Base-by-base conservation (phyloP, 92 coral and sea anemone genomes). In the Zoanthus sansibaricus region DNA sequence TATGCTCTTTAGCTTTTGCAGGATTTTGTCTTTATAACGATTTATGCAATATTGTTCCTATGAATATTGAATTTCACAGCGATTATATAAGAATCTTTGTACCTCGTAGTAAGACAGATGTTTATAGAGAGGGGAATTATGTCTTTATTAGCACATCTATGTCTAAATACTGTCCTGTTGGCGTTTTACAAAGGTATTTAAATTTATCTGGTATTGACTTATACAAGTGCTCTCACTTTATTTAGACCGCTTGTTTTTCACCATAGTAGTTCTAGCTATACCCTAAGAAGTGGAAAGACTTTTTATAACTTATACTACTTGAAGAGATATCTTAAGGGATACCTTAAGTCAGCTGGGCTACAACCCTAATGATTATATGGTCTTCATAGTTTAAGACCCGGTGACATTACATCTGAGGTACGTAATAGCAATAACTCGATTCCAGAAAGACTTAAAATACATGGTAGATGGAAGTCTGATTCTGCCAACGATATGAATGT, bases 91-190 rank as follows among this genome's bases (percentile, higher is more conserved):
- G 16, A 44, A 88, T 88, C 14, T 91, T 91, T 15, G 55, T 91
- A 3, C n/a, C n/a, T n/a, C n/a, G n/a, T n/a, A n/a, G n/a, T n/a
- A n/a, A n/a, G n/a, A n/a, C n/a, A n/a, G n/a, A n/a, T n/a, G n/a
- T n/a, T n/a, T n/a, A n/a, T n/a, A n/a, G n/a, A n/a, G n/a, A n/a
- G n/a, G n/a, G n/a, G n/a, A n/a, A n/a, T n/a, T n/a, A 51, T 51
- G 89, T 91, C 9, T 91, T 79, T 49, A 82, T 90, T 17, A 87
- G 72, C 12, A 68, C 77, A 20, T 64, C 83, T 32, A 69, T 62
- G 8, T 47, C 45, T 33, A 75, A 82, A 56, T 91, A 91, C 76
- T 91, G 94, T 37, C 94, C 91, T 14, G 90, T 91, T 11, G 47
- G 74, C 3, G 47, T 91, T 32, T 25, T 87, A 70, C 66, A 88